Evolutionary conservation across 1,140 invertebrate species (phyloP).

Genomic region (Leptopilina clavipes): DNA sequence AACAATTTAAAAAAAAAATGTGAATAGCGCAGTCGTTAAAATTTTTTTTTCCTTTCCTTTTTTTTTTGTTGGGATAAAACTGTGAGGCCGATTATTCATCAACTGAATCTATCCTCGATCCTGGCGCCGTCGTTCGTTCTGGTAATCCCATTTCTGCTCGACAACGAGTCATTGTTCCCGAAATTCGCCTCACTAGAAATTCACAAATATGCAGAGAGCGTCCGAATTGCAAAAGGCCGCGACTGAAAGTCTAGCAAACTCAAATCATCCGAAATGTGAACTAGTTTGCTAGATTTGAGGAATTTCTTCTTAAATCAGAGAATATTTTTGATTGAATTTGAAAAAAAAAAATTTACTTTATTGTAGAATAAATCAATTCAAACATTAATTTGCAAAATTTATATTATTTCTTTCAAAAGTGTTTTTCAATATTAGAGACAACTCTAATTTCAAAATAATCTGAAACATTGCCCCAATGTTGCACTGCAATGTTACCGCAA

Average conservation of each 20-base stretch:
- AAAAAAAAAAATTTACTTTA: no score
- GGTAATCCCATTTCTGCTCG: constrained; percentile 43
- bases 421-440: no score
- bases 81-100: constrained; percentile 10
- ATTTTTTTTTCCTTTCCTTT: no score
- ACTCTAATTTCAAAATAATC: no score
- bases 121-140: constrained; percentile 29
- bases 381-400: no score
- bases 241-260: constrained; percentile 16
- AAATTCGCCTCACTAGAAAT: constrained; percentile 36
- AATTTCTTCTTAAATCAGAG: constrained; percentile 1
- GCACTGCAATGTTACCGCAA: no score
- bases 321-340: background rate
- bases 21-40: constrained; percentile 18
- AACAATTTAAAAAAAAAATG: background rate
- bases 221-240: background rate
- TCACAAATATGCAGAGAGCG: constrained; percentile 24
- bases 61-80: background rate
- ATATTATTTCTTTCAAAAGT: no score
- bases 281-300: background rate
- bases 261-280: background rate
- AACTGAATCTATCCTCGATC: constrained; percentile 13
- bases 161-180: constrained; percentile 42
- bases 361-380: no score
- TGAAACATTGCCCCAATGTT: no score